A percentile compares a stretch with the other conserved stretches of the same genome.
phyloP scores from a whole-genome alignment of 2,113 vertebrate species.

The Coreoperca whiteheadi region DNA sequence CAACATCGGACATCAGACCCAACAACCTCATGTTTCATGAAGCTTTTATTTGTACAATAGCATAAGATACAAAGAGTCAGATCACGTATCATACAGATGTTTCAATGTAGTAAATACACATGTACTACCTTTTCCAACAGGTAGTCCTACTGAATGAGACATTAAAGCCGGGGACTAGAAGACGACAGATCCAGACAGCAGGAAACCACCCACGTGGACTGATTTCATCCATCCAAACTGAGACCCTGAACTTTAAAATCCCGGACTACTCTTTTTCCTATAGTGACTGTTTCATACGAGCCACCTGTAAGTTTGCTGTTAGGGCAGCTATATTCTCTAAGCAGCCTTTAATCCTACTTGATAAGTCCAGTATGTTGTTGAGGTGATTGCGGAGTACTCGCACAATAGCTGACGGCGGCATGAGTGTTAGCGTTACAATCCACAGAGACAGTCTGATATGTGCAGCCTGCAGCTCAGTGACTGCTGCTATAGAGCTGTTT shows the following conservation, averaged over 20 bases:
- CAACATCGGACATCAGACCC: neutral
- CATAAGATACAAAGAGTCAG: conserved; percentile 81
- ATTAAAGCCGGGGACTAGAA: conserved; percentile 21
- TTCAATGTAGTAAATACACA: conserved; percentile 61
- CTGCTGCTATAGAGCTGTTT: conserved; percentile 34
- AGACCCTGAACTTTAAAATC: neutral
- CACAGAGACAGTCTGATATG: conserved; percentile 24
- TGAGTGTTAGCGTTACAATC: conserved; percentile 21
- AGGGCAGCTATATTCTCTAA: neutral
- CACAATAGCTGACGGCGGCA: conserved; percentile 29
- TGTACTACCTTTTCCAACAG: conserved; percentile 36
- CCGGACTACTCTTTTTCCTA: neutral
- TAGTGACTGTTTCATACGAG: neutral
- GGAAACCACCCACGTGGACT: neutral
- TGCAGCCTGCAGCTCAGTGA: conserved; percentile 21
- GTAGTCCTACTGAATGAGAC: conserved; percentile 33
- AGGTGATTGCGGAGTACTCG: neutral
- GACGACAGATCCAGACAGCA: conserved; percentile 22
- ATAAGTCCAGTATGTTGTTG: neutral
- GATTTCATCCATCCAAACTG: neutral
- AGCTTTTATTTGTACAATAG: conserved; percentile 83
- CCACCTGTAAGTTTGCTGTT: neutral
- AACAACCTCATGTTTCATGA: conserved; percentile 51
- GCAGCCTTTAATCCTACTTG: conserved; percentile 34
- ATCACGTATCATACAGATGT: conserved; percentile 72